phyloP scores from a whole-genome alignment of 2,888 invertebrate species.

The Chouioia cunea region DNA sequence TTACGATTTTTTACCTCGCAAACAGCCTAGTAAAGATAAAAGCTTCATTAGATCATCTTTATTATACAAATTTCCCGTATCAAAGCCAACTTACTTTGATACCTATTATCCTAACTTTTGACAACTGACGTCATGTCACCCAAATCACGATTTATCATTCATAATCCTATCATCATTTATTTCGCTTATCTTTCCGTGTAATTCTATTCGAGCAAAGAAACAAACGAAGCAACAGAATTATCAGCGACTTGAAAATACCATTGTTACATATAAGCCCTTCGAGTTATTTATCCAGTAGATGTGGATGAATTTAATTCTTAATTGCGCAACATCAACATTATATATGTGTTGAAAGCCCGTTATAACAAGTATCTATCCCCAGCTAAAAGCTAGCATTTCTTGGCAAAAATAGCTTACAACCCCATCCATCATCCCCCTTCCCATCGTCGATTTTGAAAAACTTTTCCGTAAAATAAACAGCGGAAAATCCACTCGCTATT shows the following conservation, averaged over 20 bases:
- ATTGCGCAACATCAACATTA: too few species aligned
- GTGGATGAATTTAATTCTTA: too few species aligned
- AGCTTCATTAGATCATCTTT: not conserved
- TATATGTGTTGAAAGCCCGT: too few species aligned
- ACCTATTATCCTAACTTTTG: slow-evolving; percentile 27
- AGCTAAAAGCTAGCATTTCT: slow-evolving; percentile 15
- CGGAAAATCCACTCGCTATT: slow-evolving; percentile 32
- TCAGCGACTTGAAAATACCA: too few species aligned
- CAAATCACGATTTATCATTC: slow-evolving; percentile 34
- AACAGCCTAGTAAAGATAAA: too few species aligned
- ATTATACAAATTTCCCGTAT: slow-evolving; percentile 38
- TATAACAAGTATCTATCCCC: slow-evolving; percentile 12
- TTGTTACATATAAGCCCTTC: too few species aligned
- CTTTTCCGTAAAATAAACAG: slow-evolving; percentile 17
- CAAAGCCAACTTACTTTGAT: slow-evolving; percentile 5
- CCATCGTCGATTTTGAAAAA: slow-evolving; percentile 25
- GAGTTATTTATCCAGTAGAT: too few species aligned
- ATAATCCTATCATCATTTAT: slow-evolving; percentile 23
- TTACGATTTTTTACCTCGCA: too few species aligned
- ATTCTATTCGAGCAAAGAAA: too few species aligned
- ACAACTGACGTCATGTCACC: slow-evolving; percentile 16
- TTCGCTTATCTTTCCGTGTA: too few species aligned
- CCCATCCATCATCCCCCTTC: not conserved
- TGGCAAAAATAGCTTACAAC: slow-evolving; percentile 3
- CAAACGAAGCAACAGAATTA: too few species aligned